These are phyloP conservation scores for Willisornis vidua DNA, from an alignment of 2,113 vertebrate species.

Conservation along the genomic window DNA sequence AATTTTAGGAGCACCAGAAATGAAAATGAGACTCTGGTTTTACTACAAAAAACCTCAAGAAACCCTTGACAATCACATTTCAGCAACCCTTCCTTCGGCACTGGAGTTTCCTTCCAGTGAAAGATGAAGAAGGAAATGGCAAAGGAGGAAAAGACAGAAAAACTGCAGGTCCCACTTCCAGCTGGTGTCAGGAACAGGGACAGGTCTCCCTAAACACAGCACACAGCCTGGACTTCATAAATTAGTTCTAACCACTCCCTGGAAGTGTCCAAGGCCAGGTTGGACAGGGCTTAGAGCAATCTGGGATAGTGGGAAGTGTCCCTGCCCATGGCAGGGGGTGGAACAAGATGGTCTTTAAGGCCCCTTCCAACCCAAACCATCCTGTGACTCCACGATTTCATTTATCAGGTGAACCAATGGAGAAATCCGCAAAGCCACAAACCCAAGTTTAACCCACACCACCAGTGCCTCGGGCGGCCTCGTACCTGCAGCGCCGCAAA, in stretches of 20 bases:
- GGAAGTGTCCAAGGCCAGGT: background rate
- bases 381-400: accelerated
- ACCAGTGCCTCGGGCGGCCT: accelerated
- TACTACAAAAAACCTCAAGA: background rate
- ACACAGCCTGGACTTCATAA: background rate
- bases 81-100: background rate
- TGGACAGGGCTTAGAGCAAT: background rate
- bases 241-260: background rate
- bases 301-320: background rate
- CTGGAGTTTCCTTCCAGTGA: background rate
- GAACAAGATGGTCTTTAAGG: background rate
- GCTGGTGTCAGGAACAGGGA: background rate
- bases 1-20: background rate
- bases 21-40: background rate
- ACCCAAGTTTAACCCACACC: accelerated
- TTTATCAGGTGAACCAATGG: accelerated
- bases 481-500: constrained; percentile 96
- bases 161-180: background rate
- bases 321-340: background rate
- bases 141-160: background rate
- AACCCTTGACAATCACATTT: accelerated
- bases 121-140: background rate
- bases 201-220: background rate
- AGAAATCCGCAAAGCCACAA: background rate
- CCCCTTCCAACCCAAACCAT: background rate